These are phyloP conservation scores for Erythrocercus mccallii DNA, from an alignment of 2,113 vertebrate species.

Conservation along the genomic window DNA sequence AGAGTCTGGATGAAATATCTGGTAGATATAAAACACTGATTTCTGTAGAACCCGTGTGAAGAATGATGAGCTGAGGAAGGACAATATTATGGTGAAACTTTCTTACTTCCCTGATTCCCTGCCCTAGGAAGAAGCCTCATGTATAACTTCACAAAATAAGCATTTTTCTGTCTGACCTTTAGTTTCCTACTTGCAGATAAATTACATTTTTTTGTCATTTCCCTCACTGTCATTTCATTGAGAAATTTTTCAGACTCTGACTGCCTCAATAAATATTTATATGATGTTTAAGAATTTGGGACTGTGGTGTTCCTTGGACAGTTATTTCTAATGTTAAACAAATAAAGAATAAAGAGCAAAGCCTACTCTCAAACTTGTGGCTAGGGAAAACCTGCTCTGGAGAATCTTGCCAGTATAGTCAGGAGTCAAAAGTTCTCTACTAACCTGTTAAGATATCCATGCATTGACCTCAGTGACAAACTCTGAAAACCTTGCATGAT, in stretches of 20 bases:
- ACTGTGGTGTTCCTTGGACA: background rate
- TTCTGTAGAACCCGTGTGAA: background rate
- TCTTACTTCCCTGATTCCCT: background rate
- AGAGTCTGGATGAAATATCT: background rate
- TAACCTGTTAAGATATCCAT: background rate
- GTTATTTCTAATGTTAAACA: background rate
- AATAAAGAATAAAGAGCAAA: background rate
- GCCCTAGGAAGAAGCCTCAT: background rate
- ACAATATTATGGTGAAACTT: background rate
- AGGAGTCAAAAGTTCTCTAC: background rate
- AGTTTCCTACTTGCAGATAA: background rate
- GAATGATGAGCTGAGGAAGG: background rate
- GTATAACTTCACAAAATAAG: background rate
- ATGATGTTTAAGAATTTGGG: background rate
- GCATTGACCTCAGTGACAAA: background rate
- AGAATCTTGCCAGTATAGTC: background rate
- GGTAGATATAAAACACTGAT: background rate
- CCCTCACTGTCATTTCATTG: background rate
- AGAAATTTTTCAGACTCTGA: background rate
- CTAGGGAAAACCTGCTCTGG: background rate
- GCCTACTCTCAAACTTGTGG: background rate
- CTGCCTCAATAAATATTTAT: background rate
- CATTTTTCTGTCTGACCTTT: background rate
- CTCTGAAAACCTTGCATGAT: background rate
- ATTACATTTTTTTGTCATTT: background rate